These are phyloP conservation scores for Anguilla rostrata DNA, from an alignment of 2,113 vertebrate genomes.

Conservation along the genomic window DNA sequence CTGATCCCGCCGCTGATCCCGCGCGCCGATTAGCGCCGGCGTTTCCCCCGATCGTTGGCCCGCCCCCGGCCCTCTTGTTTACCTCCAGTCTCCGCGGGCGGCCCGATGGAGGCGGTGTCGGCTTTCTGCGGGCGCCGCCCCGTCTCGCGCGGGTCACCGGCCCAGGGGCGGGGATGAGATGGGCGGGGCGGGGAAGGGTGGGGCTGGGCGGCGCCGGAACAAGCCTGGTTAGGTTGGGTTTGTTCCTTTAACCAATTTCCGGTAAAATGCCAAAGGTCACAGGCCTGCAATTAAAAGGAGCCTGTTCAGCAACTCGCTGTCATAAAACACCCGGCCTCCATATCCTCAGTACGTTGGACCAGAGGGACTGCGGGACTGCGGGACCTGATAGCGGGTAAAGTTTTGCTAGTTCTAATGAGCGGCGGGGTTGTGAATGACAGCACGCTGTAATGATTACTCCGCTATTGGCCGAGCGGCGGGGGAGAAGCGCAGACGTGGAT, in stretches of 20 bases:
- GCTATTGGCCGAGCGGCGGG: background rate
- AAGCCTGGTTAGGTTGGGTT: no score
- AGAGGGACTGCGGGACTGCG: background rate
- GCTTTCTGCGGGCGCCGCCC: slow-evolving; percentile 54
- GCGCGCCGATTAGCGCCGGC: slow-evolving; percentile 47
- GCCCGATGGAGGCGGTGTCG: slow-evolving; percentile 46
- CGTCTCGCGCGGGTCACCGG: slow-evolving; percentile 23
- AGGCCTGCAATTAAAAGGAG: slow-evolving; percentile 58
- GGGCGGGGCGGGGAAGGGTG: background rate
- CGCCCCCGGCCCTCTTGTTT: slow-evolving; percentile 30
- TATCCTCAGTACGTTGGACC: slow-evolving; percentile 11
- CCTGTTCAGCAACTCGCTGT: slow-evolving; percentile 56
- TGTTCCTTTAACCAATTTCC: slow-evolving; percentile 22
- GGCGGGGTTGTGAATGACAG: background rate
- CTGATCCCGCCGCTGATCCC: slow-evolving; percentile 48
- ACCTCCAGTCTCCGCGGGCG: slow-evolving; percentile 55
- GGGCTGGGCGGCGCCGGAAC: background rate
- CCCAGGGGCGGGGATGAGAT: slow-evolving; percentile 1
- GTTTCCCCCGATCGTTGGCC: slow-evolving; percentile 17
- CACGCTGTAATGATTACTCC: slow-evolving; percentile 10
- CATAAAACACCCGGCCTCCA: slow-evolving; percentile 43
- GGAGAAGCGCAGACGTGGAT: background rate
- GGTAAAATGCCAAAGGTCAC: slow-evolving; percentile 51
- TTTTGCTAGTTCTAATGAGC: slow-evolving; percentile 7
- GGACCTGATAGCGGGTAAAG: slow-evolving; percentile 2